Evolutionary conservation across 2,797 vertebrate genomes (phyloP).

Genomic region (Mus spretus): DNA sequence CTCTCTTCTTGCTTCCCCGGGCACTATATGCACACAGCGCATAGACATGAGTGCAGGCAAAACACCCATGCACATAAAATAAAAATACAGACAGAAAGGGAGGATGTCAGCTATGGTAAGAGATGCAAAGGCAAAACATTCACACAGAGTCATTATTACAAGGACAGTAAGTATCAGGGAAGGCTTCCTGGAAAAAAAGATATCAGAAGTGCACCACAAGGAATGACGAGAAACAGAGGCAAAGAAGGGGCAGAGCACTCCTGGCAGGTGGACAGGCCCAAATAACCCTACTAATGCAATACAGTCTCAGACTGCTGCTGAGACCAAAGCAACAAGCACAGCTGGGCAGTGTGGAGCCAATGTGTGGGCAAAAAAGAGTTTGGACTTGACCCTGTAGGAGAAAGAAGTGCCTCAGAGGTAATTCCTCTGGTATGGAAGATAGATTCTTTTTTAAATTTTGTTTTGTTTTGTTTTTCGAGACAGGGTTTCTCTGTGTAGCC

Average conservation of each 20-base stretch:
- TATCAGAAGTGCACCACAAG: slow-evolving; percentile 9
- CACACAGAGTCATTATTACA: neutral
- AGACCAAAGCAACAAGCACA: neutral
- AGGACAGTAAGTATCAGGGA: neutral
- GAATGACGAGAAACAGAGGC: slow-evolving; percentile 2
- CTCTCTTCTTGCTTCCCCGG: neutral
- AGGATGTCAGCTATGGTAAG: neutral
- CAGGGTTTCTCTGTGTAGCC: too few species aligned
- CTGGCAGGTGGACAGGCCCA: neutral
- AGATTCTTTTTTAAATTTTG: neutral
- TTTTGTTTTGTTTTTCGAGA: too few species aligned
- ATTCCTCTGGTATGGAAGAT: neutral
- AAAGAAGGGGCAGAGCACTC: neutral
- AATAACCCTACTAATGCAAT: slow-evolving; percentile 3
- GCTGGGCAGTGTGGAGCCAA: slow-evolving; percentile 10
- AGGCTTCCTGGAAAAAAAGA: slow-evolving; percentile 51
- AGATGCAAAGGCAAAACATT: slow-evolving; percentile 8
- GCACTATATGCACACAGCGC: neutral
- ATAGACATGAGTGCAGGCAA: neutral
- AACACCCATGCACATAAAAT: neutral
- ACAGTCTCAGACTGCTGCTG: neutral
- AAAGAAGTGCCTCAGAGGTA: neutral
- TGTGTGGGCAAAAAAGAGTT: neutral
- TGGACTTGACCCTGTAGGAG: slow-evolving; percentile 36
- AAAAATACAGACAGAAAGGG: neutral